Conservation (phyloP, 1,140 invertebrate species). For the Camponotus pennsylvanicus region DNA sequence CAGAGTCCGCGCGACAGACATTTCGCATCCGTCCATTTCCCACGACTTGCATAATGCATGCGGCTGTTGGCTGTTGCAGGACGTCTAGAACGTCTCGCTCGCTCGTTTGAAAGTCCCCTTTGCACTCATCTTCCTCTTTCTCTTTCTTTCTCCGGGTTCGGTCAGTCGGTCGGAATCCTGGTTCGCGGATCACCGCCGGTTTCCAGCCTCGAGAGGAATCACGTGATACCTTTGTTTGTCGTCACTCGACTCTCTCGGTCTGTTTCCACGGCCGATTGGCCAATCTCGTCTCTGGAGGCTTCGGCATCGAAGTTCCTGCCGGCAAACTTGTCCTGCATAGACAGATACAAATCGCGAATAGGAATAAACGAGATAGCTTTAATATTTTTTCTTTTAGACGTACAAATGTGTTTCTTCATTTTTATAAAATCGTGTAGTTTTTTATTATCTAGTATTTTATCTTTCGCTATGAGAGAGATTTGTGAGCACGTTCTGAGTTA, state of each 20-base stretch:
- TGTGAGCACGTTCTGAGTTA: neutral
- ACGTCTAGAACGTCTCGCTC: neutral
- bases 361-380: neutral
- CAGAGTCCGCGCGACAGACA: constrained; percentile 40
- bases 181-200: constrained; percentile 23
- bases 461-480: neutral
- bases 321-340: neutral
- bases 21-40: constrained; percentile 72
- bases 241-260: constrained; percentile 19
- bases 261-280: constrained; percentile 63
- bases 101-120: constrained; percentile 61
- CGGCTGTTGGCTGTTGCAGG: constrained; percentile 26
- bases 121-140: constrained; percentile 65
- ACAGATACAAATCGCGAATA: neutral
- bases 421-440: neutral
- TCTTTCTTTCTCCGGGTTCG: neutral
- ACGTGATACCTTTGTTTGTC: constrained; percentile 69
- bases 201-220: constrained; percentile 53
- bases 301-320: neutral
- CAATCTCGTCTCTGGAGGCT: constrained; percentile 59
- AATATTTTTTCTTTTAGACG: neutral
- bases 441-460: neutral
- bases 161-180: constrained; percentile 18
- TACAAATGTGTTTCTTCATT: neutral
- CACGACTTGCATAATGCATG: constrained; percentile 77